Percentiles rank a stretch among this genome's conserved stretches.
Conservation (phyloP, 2,888 invertebrate species). For the Ectemnius lituratus region DNA sequence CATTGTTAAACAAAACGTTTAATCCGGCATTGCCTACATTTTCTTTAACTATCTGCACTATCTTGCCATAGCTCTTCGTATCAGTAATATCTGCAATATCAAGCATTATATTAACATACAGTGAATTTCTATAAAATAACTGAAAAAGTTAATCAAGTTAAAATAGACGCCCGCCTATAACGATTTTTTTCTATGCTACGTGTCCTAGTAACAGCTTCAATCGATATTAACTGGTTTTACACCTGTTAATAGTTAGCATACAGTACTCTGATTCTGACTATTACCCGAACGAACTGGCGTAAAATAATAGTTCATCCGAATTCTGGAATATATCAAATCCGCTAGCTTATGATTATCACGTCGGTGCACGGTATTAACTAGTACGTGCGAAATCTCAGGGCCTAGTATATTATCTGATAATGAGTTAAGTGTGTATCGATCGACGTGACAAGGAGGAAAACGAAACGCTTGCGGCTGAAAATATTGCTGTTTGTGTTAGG, state of each 20-base stretch:
- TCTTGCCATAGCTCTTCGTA: conserved; percentile 80
- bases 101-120: conserved; percentile 1
- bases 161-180: not conserved
- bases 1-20: conserved; percentile 93
- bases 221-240: conserved; percentile 21
- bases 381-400: too few relatives aligned
- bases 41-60: conserved; percentile 81
- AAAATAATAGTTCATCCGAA: too few relatives aligned
- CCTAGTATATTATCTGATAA: conserved; percentile 42
- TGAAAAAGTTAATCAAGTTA: not conserved
- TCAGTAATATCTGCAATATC: conserved; percentile 83
- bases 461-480: conserved; percentile 2
- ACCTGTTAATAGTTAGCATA: not conserved
- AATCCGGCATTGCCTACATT: conserved; percentile 85
- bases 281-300: not conserved
- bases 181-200: conserved; percentile 7
- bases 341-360: not conserved
- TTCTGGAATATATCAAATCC: too few relatives aligned
- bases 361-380: not conserved
- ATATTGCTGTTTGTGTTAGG: not conserved
- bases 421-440: conserved; percentile 30
- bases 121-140: not conserved
- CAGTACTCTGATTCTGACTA: not conserved
- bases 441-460: conserved; percentile 16
- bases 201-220: conserved; percentile 18